Evolutionary conservation across 2,797 vertebrate genomes (phyloP).

Genomic region (Gadopsis marmoratus): DNA sequence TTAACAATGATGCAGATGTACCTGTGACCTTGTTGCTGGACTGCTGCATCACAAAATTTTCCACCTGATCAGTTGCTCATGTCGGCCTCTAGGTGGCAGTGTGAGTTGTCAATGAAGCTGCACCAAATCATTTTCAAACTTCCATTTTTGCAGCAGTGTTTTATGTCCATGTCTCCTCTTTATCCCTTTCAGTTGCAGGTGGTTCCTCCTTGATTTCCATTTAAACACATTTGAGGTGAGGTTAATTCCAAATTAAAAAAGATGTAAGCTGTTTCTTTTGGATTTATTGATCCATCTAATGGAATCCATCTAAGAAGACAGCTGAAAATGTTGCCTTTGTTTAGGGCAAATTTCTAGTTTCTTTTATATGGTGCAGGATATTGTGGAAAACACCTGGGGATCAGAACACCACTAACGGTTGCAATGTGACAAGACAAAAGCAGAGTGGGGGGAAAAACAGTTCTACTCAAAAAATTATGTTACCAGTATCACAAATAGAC

Average conservation of each 20-base stretch:
- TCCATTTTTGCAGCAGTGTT: neutral
- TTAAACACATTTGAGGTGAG: neutral
- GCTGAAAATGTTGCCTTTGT: neutral
- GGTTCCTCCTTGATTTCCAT: neutral
- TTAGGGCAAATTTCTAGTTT: neutral
- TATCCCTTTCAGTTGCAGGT: neutral
- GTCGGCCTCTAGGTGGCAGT: constrained; percentile 49
- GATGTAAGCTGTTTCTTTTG: neutral
- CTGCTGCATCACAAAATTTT: constrained; percentile 4
- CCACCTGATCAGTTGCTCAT: constrained; percentile 6
- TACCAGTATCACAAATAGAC: too few relatives aligned
- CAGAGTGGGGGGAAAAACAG: too few relatives aligned
- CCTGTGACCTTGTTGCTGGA: constrained; percentile 35
- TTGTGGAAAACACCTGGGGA: too few relatives aligned
- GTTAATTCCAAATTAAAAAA: neutral
- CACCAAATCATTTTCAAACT: neutral
- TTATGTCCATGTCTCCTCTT: neutral
- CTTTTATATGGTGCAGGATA: too few relatives aligned
- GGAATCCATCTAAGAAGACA: neutral
- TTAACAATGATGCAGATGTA: neutral
- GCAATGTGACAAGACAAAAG: too few relatives aligned
- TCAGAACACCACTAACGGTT: too few relatives aligned
- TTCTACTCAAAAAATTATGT: too few relatives aligned
- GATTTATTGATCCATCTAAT: neutral
- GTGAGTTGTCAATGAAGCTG: neutral